These are phyloP conservation scores for Phalera bucephala DNA, from an alignment of 2,888 invertebrate species.

Conservation along the genomic window DNA sequence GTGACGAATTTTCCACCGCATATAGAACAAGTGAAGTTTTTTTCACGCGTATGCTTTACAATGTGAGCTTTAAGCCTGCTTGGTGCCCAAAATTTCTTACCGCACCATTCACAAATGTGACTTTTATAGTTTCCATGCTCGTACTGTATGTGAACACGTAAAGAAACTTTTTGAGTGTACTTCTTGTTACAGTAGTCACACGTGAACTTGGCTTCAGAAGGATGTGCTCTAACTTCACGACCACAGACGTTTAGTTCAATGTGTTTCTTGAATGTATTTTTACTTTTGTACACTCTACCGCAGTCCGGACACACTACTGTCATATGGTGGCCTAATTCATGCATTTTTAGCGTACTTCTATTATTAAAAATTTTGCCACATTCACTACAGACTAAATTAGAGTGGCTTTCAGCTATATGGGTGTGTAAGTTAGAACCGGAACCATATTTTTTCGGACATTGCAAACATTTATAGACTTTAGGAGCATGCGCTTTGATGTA, in stretches of 20 bases:
- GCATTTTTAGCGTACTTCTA: constrained; percentile 51
- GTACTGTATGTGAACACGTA: constrained; percentile 68
- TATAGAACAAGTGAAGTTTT: constrained; percentile 53
- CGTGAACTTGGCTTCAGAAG: constrained; percentile 54
- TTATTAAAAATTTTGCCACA: constrained; percentile 61
- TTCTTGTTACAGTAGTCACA: constrained; percentile 69
- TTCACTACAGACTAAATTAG: constrained; percentile 47
- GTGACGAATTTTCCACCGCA: constrained; percentile 64
- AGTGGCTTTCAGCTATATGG: constrained; percentile 51
- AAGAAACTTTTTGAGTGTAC: constrained; percentile 65
- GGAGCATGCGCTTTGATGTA: constrained; percentile 56
- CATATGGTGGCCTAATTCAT: constrained; percentile 52
- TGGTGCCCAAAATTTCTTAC: constrained; percentile 66
- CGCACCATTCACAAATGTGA: constrained; percentile 66
- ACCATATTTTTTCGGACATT: constrained; percentile 49
- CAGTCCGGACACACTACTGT: constrained; percentile 58
- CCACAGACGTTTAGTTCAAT: constrained; percentile 55
- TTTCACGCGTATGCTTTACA: constrained; percentile 67
- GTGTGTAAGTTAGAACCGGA: constrained; percentile 39
- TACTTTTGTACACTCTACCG: constrained; percentile 62
- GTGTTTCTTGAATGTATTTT: constrained; percentile 57
- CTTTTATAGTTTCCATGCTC: constrained; percentile 66
- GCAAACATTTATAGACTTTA: constrained; percentile 47
- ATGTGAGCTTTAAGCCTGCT: constrained; percentile 66
- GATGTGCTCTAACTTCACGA: constrained; percentile 48